phyloP scores from a whole-genome alignment of 2,797 vertebrate species.

The Aldrovandia affinis region DNA sequence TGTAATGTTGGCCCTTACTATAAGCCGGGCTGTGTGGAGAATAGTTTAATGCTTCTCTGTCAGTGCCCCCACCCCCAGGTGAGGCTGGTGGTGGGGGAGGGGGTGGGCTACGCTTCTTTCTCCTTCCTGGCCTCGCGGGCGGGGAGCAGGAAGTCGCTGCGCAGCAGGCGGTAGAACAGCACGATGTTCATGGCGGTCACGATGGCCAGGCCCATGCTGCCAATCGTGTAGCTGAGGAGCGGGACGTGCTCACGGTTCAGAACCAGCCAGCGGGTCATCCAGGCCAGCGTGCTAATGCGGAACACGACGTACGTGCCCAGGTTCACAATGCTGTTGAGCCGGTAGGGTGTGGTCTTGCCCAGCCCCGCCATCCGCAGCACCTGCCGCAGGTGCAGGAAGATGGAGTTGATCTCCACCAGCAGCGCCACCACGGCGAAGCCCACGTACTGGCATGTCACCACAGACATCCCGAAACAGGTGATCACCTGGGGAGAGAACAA shows the following conservation, averaged over 20 bases:
- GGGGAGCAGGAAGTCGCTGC: conserved; percentile 81
- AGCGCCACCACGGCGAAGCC: conserved; percentile 88
- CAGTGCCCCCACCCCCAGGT: conserved; percentile 15
- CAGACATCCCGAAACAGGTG: conserved; percentile 82
- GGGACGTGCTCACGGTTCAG: conserved; percentile 81
- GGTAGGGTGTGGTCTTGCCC: conserved; percentile 70
- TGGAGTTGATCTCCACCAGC: conserved; percentile 90
- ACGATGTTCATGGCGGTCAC: conserved; percentile 86
- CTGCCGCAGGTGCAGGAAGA: conserved; percentile 87
- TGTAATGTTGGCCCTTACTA: no score
- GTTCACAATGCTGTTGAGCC: conserved; percentile 85
- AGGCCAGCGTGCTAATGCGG: conserved; percentile 87
- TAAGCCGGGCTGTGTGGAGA: no score
- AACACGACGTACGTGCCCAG: conserved; percentile 89
- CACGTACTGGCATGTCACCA: conserved; percentile 76
- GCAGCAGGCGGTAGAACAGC: conserved; percentile 82
- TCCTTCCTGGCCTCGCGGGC: conserved; percentile 66
- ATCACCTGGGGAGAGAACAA: conserved; percentile 77
- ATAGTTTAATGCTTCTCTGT: conserved; percentile 21
- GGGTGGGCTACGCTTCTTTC: conserved; percentile 61
- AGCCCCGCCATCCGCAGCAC: conserved; percentile 82
- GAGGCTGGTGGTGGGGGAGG: not conserved
- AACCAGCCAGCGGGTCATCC: conserved; percentile 91
- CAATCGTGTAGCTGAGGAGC: conserved; percentile 74
- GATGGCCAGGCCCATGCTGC: conserved; percentile 83